A percentile compares a stretch with the other conserved stretches of the same genome.
phyloP scores from a whole-genome alignment of 2,888 invertebrate species.

The Pachycephus smyrnensis region DNA sequence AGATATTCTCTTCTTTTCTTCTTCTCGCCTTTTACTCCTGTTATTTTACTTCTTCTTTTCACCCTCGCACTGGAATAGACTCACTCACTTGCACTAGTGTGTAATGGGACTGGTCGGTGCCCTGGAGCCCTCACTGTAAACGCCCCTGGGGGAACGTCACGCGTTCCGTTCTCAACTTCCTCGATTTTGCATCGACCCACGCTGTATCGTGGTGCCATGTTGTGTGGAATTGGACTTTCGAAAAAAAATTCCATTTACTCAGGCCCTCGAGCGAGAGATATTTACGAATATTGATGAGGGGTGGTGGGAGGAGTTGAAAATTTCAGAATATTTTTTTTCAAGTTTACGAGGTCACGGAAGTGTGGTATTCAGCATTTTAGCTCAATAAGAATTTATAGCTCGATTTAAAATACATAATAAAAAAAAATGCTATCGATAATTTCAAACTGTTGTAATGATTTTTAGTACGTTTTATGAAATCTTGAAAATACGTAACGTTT shows the following conservation, averaged over 20 bases:
- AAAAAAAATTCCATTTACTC: background rate
- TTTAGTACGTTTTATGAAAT: background rate
- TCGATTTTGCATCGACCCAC: slow-evolving; percentile 20
- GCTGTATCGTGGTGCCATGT: background rate
- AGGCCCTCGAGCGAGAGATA: background rate
- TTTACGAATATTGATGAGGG: background rate
- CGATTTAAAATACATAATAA: background rate
- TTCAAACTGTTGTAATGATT: background rate
- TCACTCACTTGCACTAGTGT: slow-evolving; percentile 28
- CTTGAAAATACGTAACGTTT: background rate
- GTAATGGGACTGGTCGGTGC: background rate
- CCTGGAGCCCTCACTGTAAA: slow-evolving; percentile 30
- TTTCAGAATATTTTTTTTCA: background rate
- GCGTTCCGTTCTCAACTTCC: slow-evolving; percentile 52
- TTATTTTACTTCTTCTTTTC: slow-evolving; percentile 12
- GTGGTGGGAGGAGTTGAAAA: background rate
- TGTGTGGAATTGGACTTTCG: background rate
- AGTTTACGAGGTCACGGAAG: background rate
- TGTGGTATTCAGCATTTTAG: background rate
- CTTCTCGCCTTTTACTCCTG: background rate
- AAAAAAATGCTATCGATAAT: background rate
- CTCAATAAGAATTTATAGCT: background rate
- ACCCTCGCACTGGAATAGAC: slow-evolving; percentile 9
- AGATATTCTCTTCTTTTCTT: slow-evolving; percentile 7
- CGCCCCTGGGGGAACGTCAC: slow-evolving; percentile 43